Percentiles rank a stretch among this genome's conserved stretches.
Conservation (phyloP, 2,888 invertebrate species). For the Drosophila setosimentum region DNA sequence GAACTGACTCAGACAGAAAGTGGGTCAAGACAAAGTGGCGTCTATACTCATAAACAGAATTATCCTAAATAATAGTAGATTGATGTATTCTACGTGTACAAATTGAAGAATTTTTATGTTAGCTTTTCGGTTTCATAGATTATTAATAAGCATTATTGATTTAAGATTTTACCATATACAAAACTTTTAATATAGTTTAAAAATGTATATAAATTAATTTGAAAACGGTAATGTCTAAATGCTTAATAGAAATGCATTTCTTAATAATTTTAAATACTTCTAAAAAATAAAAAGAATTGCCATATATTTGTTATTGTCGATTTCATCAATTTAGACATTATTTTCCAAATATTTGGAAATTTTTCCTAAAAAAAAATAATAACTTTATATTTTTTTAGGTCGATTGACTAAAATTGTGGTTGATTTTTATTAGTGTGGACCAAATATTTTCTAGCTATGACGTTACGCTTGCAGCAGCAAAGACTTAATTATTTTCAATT, state of each 20-base stretch:
- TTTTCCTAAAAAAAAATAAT: no score
- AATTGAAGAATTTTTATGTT: no score
- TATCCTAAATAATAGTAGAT: not conserved
- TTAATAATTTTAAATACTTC: no score
- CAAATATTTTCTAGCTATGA: conserved; percentile 16
- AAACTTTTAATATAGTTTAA: not conserved
- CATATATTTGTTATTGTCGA: no score
- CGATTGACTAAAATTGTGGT: not conserved
- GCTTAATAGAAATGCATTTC: no score
- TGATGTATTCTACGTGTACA: not conserved
- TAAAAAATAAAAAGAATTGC: no score
- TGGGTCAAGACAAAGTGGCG: conserved; percentile 42
- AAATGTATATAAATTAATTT: not conserved
- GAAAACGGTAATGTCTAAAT: no score
- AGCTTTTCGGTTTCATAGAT: not conserved
- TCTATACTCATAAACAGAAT: conserved; percentile 10
- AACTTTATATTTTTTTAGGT: not conserved
- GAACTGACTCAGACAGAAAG: conserved; percentile 28
- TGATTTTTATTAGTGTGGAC: conserved; percentile 17
- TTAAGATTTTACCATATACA: not conserved
- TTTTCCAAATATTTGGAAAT: not conserved
- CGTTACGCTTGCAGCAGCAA: conserved; percentile 25
- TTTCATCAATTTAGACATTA: not conserved
- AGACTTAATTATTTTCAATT: conserved; percentile 7
- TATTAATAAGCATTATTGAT: not conserved